Percentiles rank a stretch among this genome's conserved stretches.
Evolutionary conservation across 1,140 invertebrate genomes (phyloP).

Genomic region (Sesamia nonagrioides): DNA sequence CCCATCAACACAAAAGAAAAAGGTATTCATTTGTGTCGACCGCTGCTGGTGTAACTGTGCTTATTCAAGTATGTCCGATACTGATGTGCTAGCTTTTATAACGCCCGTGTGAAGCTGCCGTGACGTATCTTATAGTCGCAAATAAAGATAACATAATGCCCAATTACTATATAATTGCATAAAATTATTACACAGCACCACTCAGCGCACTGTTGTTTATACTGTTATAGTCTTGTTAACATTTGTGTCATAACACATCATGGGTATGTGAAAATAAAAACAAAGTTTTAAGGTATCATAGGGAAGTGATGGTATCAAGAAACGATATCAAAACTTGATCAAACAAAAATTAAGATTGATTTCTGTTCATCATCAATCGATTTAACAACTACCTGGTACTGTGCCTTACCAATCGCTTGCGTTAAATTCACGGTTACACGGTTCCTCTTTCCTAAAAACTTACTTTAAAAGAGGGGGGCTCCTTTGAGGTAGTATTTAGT

Average conservation of each 20-base stretch:
- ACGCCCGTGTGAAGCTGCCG: not conserved
- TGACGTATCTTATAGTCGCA: constrained; percentile 6
- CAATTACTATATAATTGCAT: constrained; percentile 15
- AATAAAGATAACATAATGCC: constrained; percentile 5
- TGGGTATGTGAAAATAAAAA: not conserved
- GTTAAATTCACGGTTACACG: too few relatives aligned
- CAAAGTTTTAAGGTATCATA: too few relatives aligned
- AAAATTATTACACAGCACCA: not conserved
- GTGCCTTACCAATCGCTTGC: too few relatives aligned
- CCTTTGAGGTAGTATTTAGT: too few relatives aligned
- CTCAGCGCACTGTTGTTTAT: not conserved
- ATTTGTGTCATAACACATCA: not conserved
- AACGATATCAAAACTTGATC: too few relatives aligned
- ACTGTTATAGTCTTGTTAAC: not conserved
- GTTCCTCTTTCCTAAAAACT: too few relatives aligned
- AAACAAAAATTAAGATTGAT: too few relatives aligned
- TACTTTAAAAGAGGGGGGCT: too few relatives aligned
- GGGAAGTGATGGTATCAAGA: too few relatives aligned
- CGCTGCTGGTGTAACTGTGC: not conserved
- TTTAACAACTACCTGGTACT: too few relatives aligned
- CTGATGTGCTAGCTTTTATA: not conserved
- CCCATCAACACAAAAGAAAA: too few relatives aligned
- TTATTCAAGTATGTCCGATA: not conserved
- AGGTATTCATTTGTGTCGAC: not conserved
- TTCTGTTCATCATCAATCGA: too few relatives aligned